Evolutionary conservation across 2,113 vertebrate species (phyloP).

Genomic region (Sander lucioperca): DNA sequence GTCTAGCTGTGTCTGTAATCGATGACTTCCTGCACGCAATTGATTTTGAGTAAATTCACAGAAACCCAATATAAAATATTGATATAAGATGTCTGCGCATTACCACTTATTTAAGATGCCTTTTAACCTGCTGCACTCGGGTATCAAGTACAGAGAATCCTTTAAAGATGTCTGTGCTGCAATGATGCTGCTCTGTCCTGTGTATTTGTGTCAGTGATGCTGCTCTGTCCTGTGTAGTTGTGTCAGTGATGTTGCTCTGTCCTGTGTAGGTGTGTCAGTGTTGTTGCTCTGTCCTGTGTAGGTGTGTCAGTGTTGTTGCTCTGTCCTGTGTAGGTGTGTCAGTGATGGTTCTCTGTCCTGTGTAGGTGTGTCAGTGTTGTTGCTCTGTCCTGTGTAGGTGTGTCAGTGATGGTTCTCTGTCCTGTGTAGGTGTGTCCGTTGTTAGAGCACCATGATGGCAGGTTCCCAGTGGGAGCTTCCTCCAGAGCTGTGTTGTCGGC

Average conservation of each 20-base stretch:
- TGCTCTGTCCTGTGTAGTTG: background rate
- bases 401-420: background rate
- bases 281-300: background rate
- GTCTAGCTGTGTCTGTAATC: too few species aligned
- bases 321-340: conserved; percentile 38
- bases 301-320: background rate
- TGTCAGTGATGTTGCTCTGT: background rate
- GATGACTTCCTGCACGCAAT: too few species aligned
- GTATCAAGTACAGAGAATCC: background rate
- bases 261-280: background rate
- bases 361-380: background rate
- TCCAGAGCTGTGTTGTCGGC: conserved; percentile 96
- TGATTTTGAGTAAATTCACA: too few species aligned
- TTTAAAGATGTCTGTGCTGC: too few species aligned
- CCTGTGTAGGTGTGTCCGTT: conserved; percentile 34
- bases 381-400: conserved; percentile 37
- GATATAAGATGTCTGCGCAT: background rate
- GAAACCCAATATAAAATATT: background rate
- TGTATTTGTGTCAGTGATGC: background rate
- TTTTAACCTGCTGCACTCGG: background rate
- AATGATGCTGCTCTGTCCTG: background rate
- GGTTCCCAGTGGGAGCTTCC: conserved; percentile 95
- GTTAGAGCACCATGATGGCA: conserved; percentile 71
- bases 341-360: too few species aligned
- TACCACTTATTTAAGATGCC: background rate